Evolutionary conservation across 2,888 invertebrate species (phyloP), one percentile per base, ranked within the genome.

Genomic region (Halictus ligatus): DNA sequence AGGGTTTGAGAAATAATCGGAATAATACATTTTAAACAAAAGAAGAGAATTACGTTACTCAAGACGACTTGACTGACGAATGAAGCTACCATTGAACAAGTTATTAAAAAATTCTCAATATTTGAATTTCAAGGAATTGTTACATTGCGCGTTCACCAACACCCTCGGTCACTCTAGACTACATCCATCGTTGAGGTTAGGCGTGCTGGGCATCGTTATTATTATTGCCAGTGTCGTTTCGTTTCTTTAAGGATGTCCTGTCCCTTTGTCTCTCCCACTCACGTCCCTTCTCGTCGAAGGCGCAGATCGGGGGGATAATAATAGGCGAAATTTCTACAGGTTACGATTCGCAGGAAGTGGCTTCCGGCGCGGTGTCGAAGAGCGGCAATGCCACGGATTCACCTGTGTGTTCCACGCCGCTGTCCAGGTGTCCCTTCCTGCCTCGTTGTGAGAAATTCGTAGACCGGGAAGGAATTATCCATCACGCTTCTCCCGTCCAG

Each of bases 351-450:
- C 90, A 90, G 90, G 90, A 90, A 90, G 90, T 79, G 80, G 80
- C 90, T 89, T 90, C 90, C 90, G 88, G 78, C 80, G 85, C 80
- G 75, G 80, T 82, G 88, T 86, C 86, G 90, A 83, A 86, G 64
- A 64, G 80, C 89, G 85, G 85, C 85, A 79, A 84, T 78, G 75
- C 84, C 81, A 81, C 77, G 82, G 88, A 86, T 84, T 88, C 88
- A 88, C 88, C 88, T 86, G 89, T 83, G 83, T 76, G 73, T 74
- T 75, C 74, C 78, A 43, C 73, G 80, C 87, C 71, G 74, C 87
- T 84, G 85, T 87, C 89, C 90, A 91, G 89, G 91, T 91, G 91
- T 89, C 86, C 77, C 90, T 90, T 90, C 88, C 90, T 89, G 88
- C 67, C 80, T 79, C 77, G 73, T 78, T 82, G 88, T 89, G 89